phyloP scores from a whole-genome alignment of 2,113 vertebrate species.

The Podiceps cristatus region DNA sequence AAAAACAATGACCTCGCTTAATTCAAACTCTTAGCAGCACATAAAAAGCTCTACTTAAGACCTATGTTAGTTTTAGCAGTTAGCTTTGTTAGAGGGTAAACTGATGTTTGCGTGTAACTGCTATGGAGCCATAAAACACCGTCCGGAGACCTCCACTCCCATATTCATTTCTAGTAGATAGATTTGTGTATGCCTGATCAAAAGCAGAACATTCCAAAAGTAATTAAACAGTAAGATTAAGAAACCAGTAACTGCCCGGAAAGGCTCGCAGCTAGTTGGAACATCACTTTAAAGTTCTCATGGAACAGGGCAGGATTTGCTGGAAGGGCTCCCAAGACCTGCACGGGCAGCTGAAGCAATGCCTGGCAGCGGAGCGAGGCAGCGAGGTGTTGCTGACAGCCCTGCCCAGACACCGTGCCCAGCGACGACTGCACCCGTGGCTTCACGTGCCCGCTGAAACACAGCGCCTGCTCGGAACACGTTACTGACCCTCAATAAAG shows the following conservation, averaged over 20 bases:
- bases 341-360: neutral
- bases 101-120: neutral
- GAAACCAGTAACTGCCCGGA: neutral
- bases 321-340: neutral
- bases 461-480: accelerated
- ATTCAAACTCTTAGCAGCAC: neutral
- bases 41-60: neutral
- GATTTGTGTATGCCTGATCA: neutral
- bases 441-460: neutral
- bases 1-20: neutral
- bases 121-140: neutral
- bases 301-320: accelerated
- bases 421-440: neutral
- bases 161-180: neutral
- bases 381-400: neutral
- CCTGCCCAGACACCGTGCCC: neutral
- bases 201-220: neutral
- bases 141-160: neutral
- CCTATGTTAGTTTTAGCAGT: neutral
- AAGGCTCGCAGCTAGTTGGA: neutral
- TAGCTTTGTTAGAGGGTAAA: neutral
- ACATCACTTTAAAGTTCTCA: neutral
- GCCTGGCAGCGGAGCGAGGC: neutral
- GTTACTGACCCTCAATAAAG: neutral
- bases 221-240: neutral